A percentile compares a stretch with the other conserved stretches of the same genome.
These are phyloP conservation scores for rat (Rattus norvegicus) DNA, from an alignment of 2,113 vertebrate genomes.

Conservation along the genomic window DNA sequence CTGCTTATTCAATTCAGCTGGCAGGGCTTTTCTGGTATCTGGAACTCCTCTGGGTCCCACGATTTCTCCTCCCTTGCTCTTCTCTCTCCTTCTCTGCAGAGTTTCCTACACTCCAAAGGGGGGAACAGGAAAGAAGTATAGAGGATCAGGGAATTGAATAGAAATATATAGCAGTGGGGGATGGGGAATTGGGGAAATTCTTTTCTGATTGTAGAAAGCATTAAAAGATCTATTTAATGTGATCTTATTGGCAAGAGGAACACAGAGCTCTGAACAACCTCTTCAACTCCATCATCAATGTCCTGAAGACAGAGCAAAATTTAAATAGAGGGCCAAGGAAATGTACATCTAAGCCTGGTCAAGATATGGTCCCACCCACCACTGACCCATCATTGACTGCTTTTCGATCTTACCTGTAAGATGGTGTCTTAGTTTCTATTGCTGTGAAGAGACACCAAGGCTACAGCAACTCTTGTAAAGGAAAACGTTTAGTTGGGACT, in stretches of 20 bases:
- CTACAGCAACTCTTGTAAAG: not conserved
- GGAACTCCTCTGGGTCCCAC: not conserved
- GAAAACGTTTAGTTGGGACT: not conserved
- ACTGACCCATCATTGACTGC: not conserved
- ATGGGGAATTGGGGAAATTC: too few relatives aligned
- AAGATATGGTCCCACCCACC: too few relatives aligned
- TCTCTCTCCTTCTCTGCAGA: rapidly evolving
- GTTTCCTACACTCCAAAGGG: not conserved
- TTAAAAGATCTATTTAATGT: not conserved
- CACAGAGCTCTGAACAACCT: not conserved
- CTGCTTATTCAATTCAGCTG: not conserved
- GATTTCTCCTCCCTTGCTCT: not conserved
- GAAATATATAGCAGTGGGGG: too few relatives aligned
- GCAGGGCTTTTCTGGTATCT: not conserved
- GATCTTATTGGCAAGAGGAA: not conserved
- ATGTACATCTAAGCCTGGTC: not conserved
- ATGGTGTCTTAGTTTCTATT: not conserved
- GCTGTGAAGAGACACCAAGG: not conserved
- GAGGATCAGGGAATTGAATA: too few relatives aligned
- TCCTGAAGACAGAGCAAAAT: not conserved
- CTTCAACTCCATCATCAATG: not conserved
- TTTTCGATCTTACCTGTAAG: not conserved
- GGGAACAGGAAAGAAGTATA: too few relatives aligned
- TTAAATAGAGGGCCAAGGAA: not conserved
- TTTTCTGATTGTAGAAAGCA: too few relatives aligned